These are phyloP conservation scores for Eupeodes luniger DNA, from an alignment of 2,888 invertebrate genomes.

Conservation along the genomic window DNA sequence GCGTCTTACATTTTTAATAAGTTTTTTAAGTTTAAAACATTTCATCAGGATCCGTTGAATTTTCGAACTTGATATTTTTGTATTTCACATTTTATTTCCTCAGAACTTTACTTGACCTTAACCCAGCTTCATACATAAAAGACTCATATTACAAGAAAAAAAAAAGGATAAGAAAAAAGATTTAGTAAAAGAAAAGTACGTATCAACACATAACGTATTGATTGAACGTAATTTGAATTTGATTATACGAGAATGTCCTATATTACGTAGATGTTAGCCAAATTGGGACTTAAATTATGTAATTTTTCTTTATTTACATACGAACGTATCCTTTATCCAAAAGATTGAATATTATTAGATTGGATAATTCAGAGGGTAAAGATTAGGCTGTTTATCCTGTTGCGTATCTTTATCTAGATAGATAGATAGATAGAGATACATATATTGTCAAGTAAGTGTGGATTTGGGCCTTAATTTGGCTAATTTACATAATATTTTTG, in stretches of 20 bases:
- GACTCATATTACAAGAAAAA: neutral
- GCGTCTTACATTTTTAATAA: too few relatives aligned
- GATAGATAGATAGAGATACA: neutral
- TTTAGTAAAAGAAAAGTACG: neutral
- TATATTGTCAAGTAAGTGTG: slow-evolving; percentile 21
- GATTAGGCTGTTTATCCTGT: slow-evolving; percentile 18
- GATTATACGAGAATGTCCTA: slow-evolving; percentile 54
- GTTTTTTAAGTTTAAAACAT: too few relatives aligned
- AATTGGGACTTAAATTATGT: slow-evolving; percentile 54
- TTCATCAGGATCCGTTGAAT: too few relatives aligned
- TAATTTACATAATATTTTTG: slow-evolving; percentile 29
- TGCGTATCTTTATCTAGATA: neutral
- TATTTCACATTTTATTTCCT: neutral
- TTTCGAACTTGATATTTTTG: too few relatives aligned
- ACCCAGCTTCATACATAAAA: neutral
- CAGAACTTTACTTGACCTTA: neutral
- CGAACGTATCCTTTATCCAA: too few relatives aligned
- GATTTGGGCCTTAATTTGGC: neutral
- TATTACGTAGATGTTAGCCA: neutral
- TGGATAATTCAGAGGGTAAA: neutral
- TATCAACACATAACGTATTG: slow-evolving; percentile 41
- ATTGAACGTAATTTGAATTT: slow-evolving; percentile 55
- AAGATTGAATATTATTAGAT: slow-evolving; percentile 43
- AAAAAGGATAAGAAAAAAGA: slow-evolving; percentile 18
- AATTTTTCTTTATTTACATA: neutral